Base-by-base conservation (phyloP, 2,888 invertebrate species). In the Stenolophus ochropezus region DNA sequence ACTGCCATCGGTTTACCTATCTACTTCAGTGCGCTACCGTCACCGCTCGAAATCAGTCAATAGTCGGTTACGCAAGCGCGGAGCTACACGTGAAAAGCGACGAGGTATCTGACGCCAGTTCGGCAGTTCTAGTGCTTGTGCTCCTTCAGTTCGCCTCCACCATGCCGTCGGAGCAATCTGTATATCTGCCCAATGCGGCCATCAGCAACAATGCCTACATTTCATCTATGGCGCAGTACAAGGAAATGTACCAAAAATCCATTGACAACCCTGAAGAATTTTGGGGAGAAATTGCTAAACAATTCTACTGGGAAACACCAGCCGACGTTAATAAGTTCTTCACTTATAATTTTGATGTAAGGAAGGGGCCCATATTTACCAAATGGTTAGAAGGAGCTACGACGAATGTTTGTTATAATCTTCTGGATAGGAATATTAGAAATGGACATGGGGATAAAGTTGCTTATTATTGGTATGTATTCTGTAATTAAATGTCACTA, bases 361-460 rank as follows among this genome's bases (percentile, higher is more conserved):
- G 92, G 84, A 95, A 97, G 88, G 99, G 99, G 73, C 95, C 95
- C 8, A 94, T 99, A 85, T 96, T 92, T 86, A 94, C 97, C 61
- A 97, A 96, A 89, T 99, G 98, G 96, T 94, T 99, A 94, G 95
- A 96, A 86, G 98, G 97, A 6, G 96, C 96, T 2, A 94, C 95
- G 47, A 99, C 98, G 51, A 99, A 99, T 89, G 94, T 99, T 84
- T 97, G 96, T 88, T 99, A 97, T 90, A 99, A 99, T 91, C 92
- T 97, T 75, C 91, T 99, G 85, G 99, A 99, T 90, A 93, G 96
- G 83, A 96, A 97, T 89, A 94, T 99, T 78, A 93, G 95, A 86
- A 95, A 94, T 85, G 98, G 98, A 14, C 90, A 94, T 83, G 98
- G 97, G 25, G 96, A 98, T 86, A 96, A 95, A 88, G 92, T 98